Percentiles rank a stretch among this genome's conserved stretches.
These are phyloP conservation scores for Luperina nickerlii DNA, from an alignment of 2,888 invertebrate genomes.

Conservation along the genomic window DNA sequence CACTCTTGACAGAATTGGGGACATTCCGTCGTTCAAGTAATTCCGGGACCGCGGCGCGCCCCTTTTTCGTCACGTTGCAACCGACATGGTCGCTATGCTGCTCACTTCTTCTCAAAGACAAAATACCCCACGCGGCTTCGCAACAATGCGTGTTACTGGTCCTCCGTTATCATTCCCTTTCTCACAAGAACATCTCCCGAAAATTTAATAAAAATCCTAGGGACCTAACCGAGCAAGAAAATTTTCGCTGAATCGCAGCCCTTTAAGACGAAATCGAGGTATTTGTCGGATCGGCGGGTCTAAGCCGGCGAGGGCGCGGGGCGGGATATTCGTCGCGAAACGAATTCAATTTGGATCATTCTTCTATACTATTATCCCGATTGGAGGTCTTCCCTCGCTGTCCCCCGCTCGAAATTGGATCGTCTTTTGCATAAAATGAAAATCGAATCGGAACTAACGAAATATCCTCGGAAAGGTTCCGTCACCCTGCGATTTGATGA, in stretches of 20 bases:
- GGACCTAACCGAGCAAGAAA: slow-evolving; percentile 80
- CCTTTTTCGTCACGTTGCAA: slow-evolving; percentile 27
- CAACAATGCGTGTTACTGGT: slow-evolving; percentile 55
- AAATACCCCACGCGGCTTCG: slow-evolving; percentile 35
- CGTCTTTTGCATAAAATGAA: slow-evolving; percentile 89
- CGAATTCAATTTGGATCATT: slow-evolving; percentile 89
- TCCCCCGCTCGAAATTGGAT: slow-evolving; percentile 83
- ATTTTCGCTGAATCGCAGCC: slow-evolving; percentile 84
- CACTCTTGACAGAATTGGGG: slow-evolving; percentile 16
- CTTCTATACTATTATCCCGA: slow-evolving; percentile 87
- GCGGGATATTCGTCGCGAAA: slow-evolving; percentile 72
- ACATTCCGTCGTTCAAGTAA: slow-evolving; percentile 27
- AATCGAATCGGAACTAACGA: slow-evolving; percentile 87
- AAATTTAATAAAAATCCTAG: slow-evolving; percentile 86
- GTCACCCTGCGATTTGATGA: slow-evolving; percentile 71
- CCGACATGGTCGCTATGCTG: slow-evolving; percentile 24
- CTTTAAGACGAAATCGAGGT: slow-evolving; percentile 77
- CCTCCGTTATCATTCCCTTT: slow-evolving; percentile 59
- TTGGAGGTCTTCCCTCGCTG: slow-evolving; percentile 79
- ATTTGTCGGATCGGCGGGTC: slow-evolving; percentile 76
- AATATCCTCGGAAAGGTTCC: slow-evolving; percentile 76
- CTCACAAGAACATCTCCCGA: slow-evolving; percentile 67
- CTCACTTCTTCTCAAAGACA: slow-evolving; percentile 39
- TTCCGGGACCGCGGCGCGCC: slow-evolving; percentile 13
- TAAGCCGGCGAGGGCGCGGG: slow-evolving; percentile 68